A percentile compares a stretch with the other conserved stretches of the same genome.
Conservation (phyloP, 2,888 invertebrate species). For the Ernsta delagoae region DNA sequence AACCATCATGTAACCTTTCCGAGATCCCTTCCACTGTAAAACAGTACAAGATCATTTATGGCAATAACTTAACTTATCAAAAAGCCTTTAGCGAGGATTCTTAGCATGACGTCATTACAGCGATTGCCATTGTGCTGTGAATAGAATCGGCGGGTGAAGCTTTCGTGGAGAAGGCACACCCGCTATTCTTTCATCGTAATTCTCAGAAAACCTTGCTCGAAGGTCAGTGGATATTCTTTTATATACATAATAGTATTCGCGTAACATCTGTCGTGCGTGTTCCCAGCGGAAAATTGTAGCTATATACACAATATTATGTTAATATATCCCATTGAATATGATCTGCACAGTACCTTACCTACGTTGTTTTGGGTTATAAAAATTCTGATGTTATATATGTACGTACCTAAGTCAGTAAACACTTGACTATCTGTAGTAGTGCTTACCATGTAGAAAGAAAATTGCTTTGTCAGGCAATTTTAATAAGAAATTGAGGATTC, state of each 20-base stretch:
- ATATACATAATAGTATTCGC: slow-evolving; percentile 19
- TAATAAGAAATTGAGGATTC: not conserved
- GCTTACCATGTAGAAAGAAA: not conserved
- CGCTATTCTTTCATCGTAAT: slow-evolving; percentile 21
- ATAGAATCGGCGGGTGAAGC: slow-evolving; percentile 14
- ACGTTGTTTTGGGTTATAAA: not conserved
- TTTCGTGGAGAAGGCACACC: slow-evolving; percentile 16
- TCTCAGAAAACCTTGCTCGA: slow-evolving; percentile 11
- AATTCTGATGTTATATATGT: not conserved
- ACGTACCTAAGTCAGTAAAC: not conserved
- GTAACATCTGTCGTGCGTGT: slow-evolving; percentile 14
- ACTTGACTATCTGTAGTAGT: not conserved
- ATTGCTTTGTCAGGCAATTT: not conserved
- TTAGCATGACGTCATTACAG: not conserved
- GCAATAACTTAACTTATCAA: not conserved
- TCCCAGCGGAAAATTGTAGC: not conserved
- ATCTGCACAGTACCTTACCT: not conserved
- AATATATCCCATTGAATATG: not conserved
- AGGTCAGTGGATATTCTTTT: slow-evolving; percentile 18
- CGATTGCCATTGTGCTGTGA: slow-evolving; percentile 48
- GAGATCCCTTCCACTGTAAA: not conserved
- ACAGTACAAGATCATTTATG: too few species aligned
- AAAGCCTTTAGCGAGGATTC: not conserved
- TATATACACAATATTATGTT: too few species aligned
- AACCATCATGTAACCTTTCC: too few species aligned